Percentiles rank a stretch among this genome's conserved stretches.
These are phyloP conservation scores for Orchestes rusci DNA, from an alignment of 2,888 invertebrate species.

Conservation along the genomic window DNA sequence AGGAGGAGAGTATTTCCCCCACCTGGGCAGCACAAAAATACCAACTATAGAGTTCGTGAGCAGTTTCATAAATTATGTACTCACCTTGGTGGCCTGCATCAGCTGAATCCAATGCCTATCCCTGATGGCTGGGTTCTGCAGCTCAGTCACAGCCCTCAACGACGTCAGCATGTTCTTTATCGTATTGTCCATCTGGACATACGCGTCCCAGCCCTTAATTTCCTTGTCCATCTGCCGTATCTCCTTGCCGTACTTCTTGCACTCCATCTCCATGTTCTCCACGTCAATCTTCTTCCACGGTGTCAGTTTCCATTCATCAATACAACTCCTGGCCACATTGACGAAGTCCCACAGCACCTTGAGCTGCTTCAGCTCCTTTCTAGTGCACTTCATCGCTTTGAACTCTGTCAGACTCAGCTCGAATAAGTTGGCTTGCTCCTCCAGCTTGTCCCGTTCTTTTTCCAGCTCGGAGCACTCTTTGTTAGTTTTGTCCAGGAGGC, in stretches of 20 bases:
- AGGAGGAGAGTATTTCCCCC: conserved; percentile 12
- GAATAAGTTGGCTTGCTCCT: conserved; percentile 72
- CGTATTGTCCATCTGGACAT: conserved; percentile 66
- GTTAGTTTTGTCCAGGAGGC: conserved; percentile 61
- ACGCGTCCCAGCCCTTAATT: conserved; percentile 72
- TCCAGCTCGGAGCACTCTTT: conserved; percentile 61
- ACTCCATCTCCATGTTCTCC: conserved; percentile 90
- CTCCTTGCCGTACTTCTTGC: conserved; percentile 82
- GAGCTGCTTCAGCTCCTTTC: conserved; percentile 66
- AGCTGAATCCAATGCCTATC: conserved; percentile 92
- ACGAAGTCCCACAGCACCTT: conserved; percentile 91
- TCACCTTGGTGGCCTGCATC: conserved; percentile 87
- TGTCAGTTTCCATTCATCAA: conserved; percentile 89
- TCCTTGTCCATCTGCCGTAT: conserved; percentile 74
- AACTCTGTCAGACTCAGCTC: conserved; percentile 82
- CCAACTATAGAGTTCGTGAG: too few relatives aligned
- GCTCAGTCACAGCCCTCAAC: conserved; percentile 81
- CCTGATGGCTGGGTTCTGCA: conserved; percentile 90
- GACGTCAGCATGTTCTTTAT: conserved; percentile 93
- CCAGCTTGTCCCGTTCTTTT: conserved; percentile 56
- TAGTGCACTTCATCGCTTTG: conserved; percentile 63
- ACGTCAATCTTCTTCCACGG: conserved; percentile 92
- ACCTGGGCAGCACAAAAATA: conserved; percentile 13
- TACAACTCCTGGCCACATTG: conserved; percentile 68
- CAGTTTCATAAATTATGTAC: too few relatives aligned